Evolutionary conservation across 1,140 invertebrate genomes (phyloP).

Genomic region (Drosophila littoralis): DNA sequence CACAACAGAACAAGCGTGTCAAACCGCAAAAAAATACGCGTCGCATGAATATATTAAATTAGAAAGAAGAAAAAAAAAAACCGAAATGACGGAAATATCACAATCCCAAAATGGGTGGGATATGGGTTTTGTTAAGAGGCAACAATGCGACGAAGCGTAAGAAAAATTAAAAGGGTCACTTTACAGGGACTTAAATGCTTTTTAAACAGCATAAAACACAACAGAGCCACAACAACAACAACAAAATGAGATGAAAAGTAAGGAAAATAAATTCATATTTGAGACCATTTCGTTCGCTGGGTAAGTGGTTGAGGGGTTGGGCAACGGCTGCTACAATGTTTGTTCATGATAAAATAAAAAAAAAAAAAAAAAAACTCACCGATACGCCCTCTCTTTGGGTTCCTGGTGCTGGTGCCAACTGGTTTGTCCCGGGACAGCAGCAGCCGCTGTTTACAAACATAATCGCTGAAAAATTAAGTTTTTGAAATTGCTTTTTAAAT

Average conservation of each 20-base stretch:
- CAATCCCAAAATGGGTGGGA: conserved; percentile 29
- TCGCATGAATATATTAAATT: conserved; percentile 80
- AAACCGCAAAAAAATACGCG: conserved; percentile 75
- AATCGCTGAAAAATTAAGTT: conserved; percentile 84
- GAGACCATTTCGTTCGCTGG: conserved; percentile 37
- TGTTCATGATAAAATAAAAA: conserved; percentile 60
- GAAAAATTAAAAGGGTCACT: conserved; percentile 84
- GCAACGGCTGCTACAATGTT: conserved; percentile 50
- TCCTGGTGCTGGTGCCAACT: conserved; percentile 30
- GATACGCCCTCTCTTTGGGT: conserved; percentile 43
- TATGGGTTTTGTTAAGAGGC: conserved; percentile 66
- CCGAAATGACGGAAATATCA: conserved; percentile 30
- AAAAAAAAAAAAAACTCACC: conserved; percentile 55
- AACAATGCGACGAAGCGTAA: conserved; percentile 72
- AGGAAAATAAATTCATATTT: conserved; percentile 83
- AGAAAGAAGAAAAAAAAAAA: conserved; percentile 24
- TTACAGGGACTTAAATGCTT: conserved; percentile 78
- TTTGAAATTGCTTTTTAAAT: conserved; percentile 82
- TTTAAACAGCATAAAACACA: conserved; percentile 55
- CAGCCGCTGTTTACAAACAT: conserved; percentile 78
- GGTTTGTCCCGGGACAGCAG: conserved; percentile 41
- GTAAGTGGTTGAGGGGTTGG: not conserved
- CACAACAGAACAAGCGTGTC: conserved; percentile 79
- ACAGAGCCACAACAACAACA: conserved; percentile 51
- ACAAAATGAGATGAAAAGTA: conserved; percentile 77